Percentiles rank a stretch among this genome's conserved stretches.
These are phyloP conservation scores for Lepidostoma basale DNA, from an alignment of 1,140 invertebrate genomes.

Conservation along the genomic window DNA sequence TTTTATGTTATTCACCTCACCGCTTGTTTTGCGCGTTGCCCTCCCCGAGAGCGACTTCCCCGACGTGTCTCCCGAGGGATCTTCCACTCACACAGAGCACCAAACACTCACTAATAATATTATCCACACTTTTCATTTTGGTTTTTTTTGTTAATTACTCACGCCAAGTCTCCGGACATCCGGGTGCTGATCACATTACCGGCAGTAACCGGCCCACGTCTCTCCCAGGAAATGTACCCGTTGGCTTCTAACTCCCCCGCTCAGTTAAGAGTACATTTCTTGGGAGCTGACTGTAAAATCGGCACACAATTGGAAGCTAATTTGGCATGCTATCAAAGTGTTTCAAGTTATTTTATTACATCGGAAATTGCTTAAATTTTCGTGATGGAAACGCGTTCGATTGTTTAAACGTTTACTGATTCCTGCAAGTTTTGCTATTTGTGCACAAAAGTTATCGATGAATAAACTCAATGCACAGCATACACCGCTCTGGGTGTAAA, in stretches of 20 bases:
- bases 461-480: background rate
- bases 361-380: background rate
- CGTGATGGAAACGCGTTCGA: background rate
- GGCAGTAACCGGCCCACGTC: background rate
- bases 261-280: conserved; percentile 1
- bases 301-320: background rate
- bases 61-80: conserved; percentile 38
- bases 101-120: conserved; percentile 40
- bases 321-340: conserved; percentile 14
- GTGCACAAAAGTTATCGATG: conserved; percentile 9
- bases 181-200: no score
- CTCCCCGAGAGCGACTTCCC: conserved; percentile 45
- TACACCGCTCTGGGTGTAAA: background rate
- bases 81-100: conserved; percentile 44
- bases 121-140: conserved; percentile 24
- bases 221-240: conserved; percentile 5
- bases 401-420: background rate
- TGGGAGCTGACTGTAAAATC: background rate
- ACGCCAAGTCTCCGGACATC: no score
- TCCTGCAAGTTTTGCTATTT: background rate
- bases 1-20: conserved; percentile 40
- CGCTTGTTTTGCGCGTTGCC: conserved; percentile 37
- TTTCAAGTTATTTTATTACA: conserved; percentile 1
- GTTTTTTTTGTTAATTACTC: no score
- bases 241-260: background rate